phyloP scores from a whole-genome alignment of 2,888 invertebrate species.

The Polia nebulosa region DNA sequence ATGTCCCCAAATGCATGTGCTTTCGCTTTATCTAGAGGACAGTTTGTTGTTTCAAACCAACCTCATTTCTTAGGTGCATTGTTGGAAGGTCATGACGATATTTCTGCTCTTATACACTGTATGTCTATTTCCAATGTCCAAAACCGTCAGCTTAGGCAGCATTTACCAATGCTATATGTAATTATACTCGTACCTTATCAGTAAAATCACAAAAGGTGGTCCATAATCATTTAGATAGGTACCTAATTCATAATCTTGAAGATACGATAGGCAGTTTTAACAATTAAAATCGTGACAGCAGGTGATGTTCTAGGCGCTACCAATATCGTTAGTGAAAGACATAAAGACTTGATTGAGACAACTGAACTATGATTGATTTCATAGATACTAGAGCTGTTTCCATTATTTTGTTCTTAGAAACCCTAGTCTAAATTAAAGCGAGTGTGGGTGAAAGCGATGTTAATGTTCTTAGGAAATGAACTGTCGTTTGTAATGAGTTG shows the following conservation, averaged over 20 bases:
- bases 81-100: neutral
- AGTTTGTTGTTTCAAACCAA: neutral
- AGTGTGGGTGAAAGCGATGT: slow-evolving; percentile 42
- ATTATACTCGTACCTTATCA: neutral
- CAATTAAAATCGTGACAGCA: neutral
- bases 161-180: neutral
- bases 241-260: too few species aligned
- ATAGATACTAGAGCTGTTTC: slow-evolving; percentile 24
- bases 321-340: neutral
- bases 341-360: slow-evolving; percentile 9
- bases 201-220: neutral
- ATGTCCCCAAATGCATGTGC: slow-evolving; percentile 30
- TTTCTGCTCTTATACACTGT: neutral
- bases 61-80: slow-evolving; percentile 21
- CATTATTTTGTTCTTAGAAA: slow-evolving; percentile 49
- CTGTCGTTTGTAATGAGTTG: slow-evolving; percentile 53
- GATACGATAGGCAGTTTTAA: neutral
- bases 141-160: neutral
- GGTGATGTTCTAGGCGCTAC: neutral
- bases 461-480: slow-evolving; percentile 58
- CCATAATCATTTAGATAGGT: neutral
- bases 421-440: neutral
- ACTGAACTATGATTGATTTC: slow-evolving; percentile 32
- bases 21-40: slow-evolving; percentile 32
- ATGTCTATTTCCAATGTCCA: neutral